Conservation (phyloP, 2,797 vertebrate species). For the Alosa sapidissima region DNA sequence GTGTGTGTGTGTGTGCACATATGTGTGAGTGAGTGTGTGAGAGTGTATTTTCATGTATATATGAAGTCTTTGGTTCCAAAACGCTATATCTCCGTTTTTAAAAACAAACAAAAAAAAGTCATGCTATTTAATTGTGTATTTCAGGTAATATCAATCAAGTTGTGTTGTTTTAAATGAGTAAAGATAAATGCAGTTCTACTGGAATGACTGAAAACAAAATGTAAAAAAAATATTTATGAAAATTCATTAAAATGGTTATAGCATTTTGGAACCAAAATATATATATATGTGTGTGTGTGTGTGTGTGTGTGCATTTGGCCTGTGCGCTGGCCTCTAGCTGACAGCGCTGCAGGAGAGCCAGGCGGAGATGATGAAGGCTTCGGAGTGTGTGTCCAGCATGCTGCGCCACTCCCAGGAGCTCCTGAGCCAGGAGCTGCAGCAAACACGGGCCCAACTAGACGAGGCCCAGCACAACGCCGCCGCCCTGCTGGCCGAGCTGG, state of each 20-base stretch:
- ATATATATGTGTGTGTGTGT: neutral
- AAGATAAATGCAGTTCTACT: no score
- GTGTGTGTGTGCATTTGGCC: neutral
- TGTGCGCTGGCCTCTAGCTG: slow-evolving; percentile 55
- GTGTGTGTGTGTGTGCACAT: neutral
- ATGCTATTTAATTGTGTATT: no score
- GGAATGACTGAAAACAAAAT: no score
- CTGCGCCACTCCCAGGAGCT: slow-evolving; percentile 68
- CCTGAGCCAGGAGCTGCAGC: slow-evolving; percentile 63
- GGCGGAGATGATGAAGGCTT: slow-evolving; percentile 65
- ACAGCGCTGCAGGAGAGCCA: slow-evolving; percentile 67
- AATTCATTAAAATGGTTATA: no score
- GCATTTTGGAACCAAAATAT: no score
- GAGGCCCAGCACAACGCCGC: slow-evolving; percentile 66
- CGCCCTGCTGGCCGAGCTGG: slow-evolving; percentile 70
- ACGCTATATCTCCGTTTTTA: no score
- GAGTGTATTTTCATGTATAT: no score
- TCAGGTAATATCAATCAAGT: no score
- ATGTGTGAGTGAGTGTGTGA: neutral
- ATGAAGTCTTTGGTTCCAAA: no score
- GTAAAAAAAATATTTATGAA: no score
- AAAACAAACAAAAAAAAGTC: no score
- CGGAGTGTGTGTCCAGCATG: slow-evolving; percentile 56
- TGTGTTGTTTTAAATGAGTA: no score
- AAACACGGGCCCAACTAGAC: slow-evolving; percentile 39